phyloP scores from a whole-genome alignment of 1,140 invertebrate genomes.

The Argopecten irradians region DNA sequence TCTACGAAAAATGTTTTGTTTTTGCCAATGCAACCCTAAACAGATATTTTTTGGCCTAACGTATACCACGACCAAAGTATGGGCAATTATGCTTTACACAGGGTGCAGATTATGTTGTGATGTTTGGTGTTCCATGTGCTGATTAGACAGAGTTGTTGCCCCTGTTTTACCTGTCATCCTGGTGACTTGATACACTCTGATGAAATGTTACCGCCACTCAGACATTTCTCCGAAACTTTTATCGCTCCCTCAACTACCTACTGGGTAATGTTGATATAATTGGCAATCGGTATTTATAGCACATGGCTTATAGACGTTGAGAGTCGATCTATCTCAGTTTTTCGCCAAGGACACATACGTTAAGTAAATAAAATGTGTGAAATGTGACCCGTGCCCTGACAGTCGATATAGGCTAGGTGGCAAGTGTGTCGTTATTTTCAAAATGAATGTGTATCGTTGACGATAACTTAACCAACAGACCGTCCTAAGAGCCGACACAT shows the following conservation, averaged over 20 bases:
- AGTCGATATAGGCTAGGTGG: neutral
- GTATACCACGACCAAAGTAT: too few species aligned
- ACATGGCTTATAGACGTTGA: neutral
- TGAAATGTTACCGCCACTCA: neutral
- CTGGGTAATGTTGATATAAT: neutral
- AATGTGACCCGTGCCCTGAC: neutral
- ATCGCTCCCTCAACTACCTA: neutral
- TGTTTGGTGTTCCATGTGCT: too few species aligned
- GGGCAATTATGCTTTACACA: too few species aligned
- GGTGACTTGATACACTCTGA: neutral
- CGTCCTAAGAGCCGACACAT: neutral
- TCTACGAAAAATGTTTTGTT: too few species aligned
- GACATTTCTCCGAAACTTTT: neutral
- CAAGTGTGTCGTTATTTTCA: neutral
- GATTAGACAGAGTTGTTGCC: too few species aligned
- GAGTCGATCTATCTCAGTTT: neutral
- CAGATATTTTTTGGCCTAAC: too few species aligned
- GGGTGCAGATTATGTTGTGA: too few species aligned
- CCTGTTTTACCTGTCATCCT: too few species aligned
- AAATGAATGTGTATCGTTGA: neutral
- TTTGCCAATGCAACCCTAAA: too few species aligned
- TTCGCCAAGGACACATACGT: neutral
- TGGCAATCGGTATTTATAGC: neutral
- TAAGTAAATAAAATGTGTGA: neutral
- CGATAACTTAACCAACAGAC: neutral